These are phyloP conservation scores for Poliocrania exsul DNA, from an alignment of 2,797 vertebrate species.

Conservation along the genomic window DNA sequence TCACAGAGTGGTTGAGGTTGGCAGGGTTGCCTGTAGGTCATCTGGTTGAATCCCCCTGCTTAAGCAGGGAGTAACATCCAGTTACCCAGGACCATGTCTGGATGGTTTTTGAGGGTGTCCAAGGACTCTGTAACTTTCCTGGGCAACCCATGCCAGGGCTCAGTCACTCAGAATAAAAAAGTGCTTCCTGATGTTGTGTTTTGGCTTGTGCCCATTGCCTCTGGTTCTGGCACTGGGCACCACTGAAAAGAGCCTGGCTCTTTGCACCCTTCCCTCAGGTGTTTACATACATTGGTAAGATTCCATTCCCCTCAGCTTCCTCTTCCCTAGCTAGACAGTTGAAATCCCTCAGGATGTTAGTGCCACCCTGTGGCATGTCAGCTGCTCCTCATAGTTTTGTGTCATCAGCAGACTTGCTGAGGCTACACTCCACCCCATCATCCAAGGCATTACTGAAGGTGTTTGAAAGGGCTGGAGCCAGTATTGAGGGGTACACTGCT, in stretches of 20 bases:
- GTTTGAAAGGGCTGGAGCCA: background rate
- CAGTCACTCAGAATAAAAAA: background rate
- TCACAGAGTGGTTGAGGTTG: background rate
- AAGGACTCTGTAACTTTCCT: background rate
- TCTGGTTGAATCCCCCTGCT: background rate
- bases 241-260: background rate
- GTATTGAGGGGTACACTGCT: background rate
- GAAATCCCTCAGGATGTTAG: background rate
- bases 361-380: background rate
- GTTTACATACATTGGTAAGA: background rate
- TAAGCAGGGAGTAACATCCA: background rate
- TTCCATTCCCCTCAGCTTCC: background rate
- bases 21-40: background rate
- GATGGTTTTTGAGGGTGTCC: background rate
- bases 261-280: background rate
- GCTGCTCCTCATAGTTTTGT: background rate
- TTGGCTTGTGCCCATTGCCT: background rate
- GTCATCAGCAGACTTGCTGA: background rate
- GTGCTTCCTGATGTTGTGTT: background rate
- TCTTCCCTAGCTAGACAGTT: background rate
- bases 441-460: background rate
- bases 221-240: background rate
- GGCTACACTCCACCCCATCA: background rate
- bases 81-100: background rate
- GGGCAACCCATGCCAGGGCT: background rate